A percentile compares a stretch with the other conserved stretches of the same genome.
Conservation (phyloP, 2,113 vertebrate species). For the Phyllostomus hastatus region DNA sequence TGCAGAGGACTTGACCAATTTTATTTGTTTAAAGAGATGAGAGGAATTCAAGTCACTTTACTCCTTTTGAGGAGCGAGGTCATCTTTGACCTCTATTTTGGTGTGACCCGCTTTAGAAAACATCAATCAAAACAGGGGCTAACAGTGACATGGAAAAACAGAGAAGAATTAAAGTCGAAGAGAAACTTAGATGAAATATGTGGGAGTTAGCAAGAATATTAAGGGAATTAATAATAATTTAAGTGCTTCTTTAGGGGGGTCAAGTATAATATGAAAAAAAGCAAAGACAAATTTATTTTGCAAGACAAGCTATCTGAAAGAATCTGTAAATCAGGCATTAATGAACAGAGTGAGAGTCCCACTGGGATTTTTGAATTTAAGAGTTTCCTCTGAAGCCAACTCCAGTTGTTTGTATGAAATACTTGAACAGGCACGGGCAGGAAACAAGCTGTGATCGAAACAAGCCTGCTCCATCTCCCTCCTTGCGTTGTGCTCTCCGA, state of each 20-base stretch:
- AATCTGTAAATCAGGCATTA: constrained; percentile 75
- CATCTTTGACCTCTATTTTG: constrained; percentile 54
- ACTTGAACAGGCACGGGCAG: neutral
- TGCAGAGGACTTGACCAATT: neutral
- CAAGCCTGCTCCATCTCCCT: neutral
- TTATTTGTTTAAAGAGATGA: neutral
- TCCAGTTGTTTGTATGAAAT: constrained; percentile 56
- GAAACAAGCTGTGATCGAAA: neutral
- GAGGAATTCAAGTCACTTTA: neutral
- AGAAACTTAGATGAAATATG: constrained; percentile 57
- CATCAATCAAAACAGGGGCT: constrained; percentile 66
- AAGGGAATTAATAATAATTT: constrained; percentile 62
- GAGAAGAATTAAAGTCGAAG: constrained; percentile 34
- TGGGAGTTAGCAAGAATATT: constrained; percentile 56
- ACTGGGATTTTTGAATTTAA: constrained; percentile 60
- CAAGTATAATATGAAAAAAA: constrained; percentile 73
- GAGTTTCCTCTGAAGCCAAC: constrained; percentile 50
- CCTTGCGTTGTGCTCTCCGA: neutral
- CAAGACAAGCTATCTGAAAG: constrained; percentile 66
- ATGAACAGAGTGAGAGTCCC: constrained; percentile 68
- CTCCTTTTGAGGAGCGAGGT: constrained; percentile 25
- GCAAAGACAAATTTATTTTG: constrained; percentile 68
- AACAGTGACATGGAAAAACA: constrained; percentile 68
- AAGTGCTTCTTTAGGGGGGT: constrained; percentile 65
- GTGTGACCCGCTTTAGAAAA: constrained; percentile 55